Percentiles rank a stretch among this genome's conserved stretches.
Conservation (phyloP, 2,797 vertebrate genomes). For the Nannoperca obscura region DNA sequence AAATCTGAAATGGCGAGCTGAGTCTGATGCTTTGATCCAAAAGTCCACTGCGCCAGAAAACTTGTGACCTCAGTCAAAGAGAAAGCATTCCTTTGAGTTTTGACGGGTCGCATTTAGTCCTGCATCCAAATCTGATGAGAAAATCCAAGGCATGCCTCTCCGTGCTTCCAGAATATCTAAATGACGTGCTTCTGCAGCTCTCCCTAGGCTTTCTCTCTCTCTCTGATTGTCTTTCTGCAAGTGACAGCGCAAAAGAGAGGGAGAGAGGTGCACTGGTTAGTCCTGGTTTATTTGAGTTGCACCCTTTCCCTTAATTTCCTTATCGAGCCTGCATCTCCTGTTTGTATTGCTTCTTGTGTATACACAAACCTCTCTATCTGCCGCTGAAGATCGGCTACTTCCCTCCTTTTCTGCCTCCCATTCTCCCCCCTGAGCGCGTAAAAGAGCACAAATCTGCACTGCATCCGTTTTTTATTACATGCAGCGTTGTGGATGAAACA, state of each 20-base stretch:
- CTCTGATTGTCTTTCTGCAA: constrained; percentile 41
- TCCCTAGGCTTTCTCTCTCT: constrained; percentile 40
- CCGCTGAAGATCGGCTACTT: constrained; percentile 63
- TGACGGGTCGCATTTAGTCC: constrained; percentile 30
- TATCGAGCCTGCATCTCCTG: constrained; percentile 84
- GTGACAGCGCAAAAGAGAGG: constrained; percentile 3
- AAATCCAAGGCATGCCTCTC: constrained; percentile 49
- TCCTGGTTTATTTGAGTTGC: constrained; percentile 83
- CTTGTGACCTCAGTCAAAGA: constrained; percentile 30
- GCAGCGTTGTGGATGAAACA: not conserved
- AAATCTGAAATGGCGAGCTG: not conserved
- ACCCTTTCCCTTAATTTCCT: constrained; percentile 88
- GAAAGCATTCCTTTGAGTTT: constrained; percentile 16
- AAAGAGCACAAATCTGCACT: constrained; percentile 16
- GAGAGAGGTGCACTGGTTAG: constrained; percentile 36
- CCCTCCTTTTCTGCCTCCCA: constrained; percentile 44
- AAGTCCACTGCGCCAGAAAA: constrained; percentile 16
- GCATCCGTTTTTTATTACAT: not conserved
- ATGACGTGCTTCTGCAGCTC: constrained; percentile 38
- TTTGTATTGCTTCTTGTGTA: constrained; percentile 78
- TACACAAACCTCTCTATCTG: constrained; percentile 76
- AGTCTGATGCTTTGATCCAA: constrained; percentile 40
- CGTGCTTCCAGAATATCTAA: constrained; percentile 39
- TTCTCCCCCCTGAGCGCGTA: constrained; percentile 17
- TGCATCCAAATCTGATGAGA: constrained; percentile 44